A percentile compares a stretch with the other conserved stretches of the same genome.
phyloP scores from a whole-genome alignment of 2,797 vertebrate species.

The Scleropages formosus region DNA sequence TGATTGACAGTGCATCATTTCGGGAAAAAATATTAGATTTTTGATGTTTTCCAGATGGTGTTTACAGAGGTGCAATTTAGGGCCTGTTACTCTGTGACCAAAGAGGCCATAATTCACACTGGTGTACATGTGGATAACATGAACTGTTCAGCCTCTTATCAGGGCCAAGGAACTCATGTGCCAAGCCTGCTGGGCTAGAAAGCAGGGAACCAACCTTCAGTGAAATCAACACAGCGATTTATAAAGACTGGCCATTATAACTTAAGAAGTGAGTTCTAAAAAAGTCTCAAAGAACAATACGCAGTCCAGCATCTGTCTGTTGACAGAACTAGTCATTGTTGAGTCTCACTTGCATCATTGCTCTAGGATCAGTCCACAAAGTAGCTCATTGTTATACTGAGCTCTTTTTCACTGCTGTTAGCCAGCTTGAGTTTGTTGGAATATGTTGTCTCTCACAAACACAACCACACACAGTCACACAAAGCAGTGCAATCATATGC shows the following conservation, averaged over 20 bases:
- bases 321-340: too few species aligned
- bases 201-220: too few species aligned
- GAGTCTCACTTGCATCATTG: too few species aligned
- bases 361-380: too few species aligned
- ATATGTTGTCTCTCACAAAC: not conserved
- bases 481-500: not conserved
- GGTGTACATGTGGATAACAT: slow-evolving; percentile 10
- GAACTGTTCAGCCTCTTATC: not conserved
- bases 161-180: not conserved
- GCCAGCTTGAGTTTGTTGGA: not conserved
- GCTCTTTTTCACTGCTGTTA: too few species aligned
- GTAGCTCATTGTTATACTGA: too few species aligned
- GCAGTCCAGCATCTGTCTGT: too few species aligned
- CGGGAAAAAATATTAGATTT: slow-evolving; percentile 1
- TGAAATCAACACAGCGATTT: not conserved
- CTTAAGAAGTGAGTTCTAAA: too few species aligned
- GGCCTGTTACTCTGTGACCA: not conserved
- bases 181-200: not conserved
- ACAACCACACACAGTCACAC: not conserved
- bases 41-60: slow-evolving; percentile 22
- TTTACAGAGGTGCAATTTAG: not conserved
- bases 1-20: not conserved
- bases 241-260: not conserved
- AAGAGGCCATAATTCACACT: not conserved
- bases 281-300: too few species aligned